phyloP scores from a whole-genome alignment of 2,797 vertebrate species.

The Aplochiton taeniatus region DNA sequence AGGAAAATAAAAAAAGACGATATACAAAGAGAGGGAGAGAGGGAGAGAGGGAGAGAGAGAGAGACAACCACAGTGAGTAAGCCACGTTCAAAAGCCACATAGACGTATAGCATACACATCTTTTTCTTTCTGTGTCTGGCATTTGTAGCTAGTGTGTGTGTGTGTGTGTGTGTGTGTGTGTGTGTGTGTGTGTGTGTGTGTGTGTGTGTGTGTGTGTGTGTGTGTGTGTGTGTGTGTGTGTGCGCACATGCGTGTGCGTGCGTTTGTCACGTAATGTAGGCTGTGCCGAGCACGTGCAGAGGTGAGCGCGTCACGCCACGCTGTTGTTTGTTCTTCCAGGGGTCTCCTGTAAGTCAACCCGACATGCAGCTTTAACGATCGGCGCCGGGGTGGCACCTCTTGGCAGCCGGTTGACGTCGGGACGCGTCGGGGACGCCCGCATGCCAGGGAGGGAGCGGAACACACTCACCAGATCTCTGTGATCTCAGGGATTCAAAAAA shows the following conservation, averaged over 20 bases:
- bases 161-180: conserved; percentile 14
- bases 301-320: conserved; percentile 6
- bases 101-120: background rate
- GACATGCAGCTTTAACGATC: conserved; percentile 55
- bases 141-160: conserved; percentile 55
- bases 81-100: background rate
- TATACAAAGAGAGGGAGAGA: background rate
- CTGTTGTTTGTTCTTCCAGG: background rate
- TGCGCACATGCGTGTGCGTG: conserved; percentile 13
- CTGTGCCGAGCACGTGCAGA: too few species aligned
- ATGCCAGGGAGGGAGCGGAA: background rate
- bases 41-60: background rate
- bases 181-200: conserved; percentile 12
- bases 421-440: background rate
- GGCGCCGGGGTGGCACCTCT: conserved; percentile 47
- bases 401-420: conserved; percentile 47
- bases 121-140: conserved; percentile 2
- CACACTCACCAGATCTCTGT: background rate
- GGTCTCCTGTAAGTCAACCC: conserved; percentile 28
- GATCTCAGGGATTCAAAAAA: too few species aligned
- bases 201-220: conserved; percentile 12
- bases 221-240: conserved; percentile 8
- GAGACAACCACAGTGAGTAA: background rate
- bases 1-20: background rate
- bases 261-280: too few species aligned